A percentile compares a stretch with the other conserved stretches of the same genome.
Evolutionary conservation across 2,797 vertebrate genomes (phyloP).

Genomic region (Leptodactylus fallax): DNA sequence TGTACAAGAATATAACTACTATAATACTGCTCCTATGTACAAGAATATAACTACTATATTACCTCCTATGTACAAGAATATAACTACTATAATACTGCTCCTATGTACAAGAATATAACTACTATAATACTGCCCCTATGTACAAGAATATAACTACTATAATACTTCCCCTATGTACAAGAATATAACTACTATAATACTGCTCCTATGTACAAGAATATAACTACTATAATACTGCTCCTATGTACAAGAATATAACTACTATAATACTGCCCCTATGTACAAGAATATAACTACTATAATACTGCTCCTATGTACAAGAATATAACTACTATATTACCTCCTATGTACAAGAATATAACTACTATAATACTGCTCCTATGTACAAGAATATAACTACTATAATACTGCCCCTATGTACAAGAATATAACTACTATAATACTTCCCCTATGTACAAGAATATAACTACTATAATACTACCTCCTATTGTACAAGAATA

Average conservation of each 20-base stretch:
- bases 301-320: not conserved
- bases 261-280: constrained; percentile 13
- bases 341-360: not conserved
- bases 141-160: constrained; percentile 11
- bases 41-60: too few relatives aligned
- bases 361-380: not conserved
- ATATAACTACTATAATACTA: constrained; percentile 4
- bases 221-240: constrained; percentile 4
- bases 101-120: not conserved
- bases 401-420: constrained; percentile 4
- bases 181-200: not conserved
- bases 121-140: not conserved
- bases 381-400: not conserved
- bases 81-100: not conserved
- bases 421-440: constrained; percentile 8
- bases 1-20: not conserved
- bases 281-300: constrained; percentile 15
- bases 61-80: not conserved
- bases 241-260: not conserved
- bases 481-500: not conserved
- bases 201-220: not conserved
- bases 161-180: not conserved
- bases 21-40: not conserved
- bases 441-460: not conserved
- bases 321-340: not conserved